phyloP scores from a whole-genome alignment of 2,888 invertebrate species.

The Hofmannophila pseudospretella region DNA sequence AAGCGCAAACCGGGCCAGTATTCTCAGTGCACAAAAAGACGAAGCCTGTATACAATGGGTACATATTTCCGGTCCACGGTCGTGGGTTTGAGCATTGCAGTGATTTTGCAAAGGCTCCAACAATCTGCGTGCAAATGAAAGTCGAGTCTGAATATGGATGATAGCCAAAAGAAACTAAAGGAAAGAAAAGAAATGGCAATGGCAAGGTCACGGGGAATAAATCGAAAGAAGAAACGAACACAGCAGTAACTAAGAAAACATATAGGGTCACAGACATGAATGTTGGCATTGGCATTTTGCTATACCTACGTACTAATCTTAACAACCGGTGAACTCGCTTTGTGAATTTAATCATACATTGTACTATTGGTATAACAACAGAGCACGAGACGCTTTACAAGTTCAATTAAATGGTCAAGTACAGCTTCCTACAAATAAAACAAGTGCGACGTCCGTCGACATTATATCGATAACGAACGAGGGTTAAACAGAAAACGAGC shows the following conservation, averaged over 20 bases:
- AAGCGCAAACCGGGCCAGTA: conserved; percentile 26
- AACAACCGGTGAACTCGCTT: conserved; percentile 6
- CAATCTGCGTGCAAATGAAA: conserved; percentile 45
- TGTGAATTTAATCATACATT: conserved; percentile 9
- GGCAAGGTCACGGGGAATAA: not conserved
- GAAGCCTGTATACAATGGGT: conserved; percentile 52
- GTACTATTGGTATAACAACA: no score
- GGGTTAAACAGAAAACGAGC: conserved; percentile 49
- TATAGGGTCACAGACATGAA: no score
- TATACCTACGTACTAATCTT: no score
- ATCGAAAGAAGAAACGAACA: no score
- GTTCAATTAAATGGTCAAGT: conserved; percentile 41
- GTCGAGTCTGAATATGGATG: conserved; percentile 45
- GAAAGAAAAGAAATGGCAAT: no score
- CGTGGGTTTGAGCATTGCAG: conserved; percentile 13
- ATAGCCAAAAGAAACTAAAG: conserved; percentile 32
- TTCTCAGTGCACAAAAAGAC: conserved; percentile 43
- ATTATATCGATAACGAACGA: conserved; percentile 45
- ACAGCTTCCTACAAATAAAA: conserved; percentile 47
- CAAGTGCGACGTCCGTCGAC: conserved; percentile 38
- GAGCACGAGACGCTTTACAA: no score
- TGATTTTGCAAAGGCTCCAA: conserved; percentile 35
- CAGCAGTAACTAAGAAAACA: no score
- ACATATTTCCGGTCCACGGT: conserved; percentile 52
- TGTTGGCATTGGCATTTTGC: no score